A percentile compares a stretch with the other conserved stretches of the same genome.
Conservation (phyloP, 30 jellyfish, hydroid and myxozoan species). For the Aurelia aurita region DNA sequence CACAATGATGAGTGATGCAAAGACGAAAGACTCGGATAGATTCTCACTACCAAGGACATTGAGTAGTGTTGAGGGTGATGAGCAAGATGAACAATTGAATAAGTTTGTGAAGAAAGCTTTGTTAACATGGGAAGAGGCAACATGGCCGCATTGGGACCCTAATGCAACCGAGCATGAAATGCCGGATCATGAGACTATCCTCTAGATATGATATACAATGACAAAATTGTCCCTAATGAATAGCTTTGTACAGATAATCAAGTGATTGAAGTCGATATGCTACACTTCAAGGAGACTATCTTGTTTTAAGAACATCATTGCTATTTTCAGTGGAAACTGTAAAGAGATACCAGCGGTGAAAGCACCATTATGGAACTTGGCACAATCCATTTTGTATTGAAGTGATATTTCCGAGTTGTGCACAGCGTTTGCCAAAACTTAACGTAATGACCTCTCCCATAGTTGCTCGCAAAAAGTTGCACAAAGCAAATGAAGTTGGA, state of each 20-base stretch:
- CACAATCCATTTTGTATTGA: no score
- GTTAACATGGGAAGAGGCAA: slow-evolving; percentile 63
- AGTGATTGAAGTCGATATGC: no score
- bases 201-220: slow-evolving; percentile 6
- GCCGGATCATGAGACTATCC: slow-evolving; percentile 89
- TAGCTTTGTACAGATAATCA: background rate
- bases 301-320: no score
- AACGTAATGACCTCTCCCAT: no score
- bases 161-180: slow-evolving; percentile 66
- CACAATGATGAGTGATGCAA: slow-evolving; percentile 11
- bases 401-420: no score
- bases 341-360: no score
- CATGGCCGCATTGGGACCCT: slow-evolving; percentile 92
- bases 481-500: no score
- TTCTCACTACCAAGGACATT: slow-evolving; percentile 30
- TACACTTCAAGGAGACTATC: no score
- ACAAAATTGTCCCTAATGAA: background rate
- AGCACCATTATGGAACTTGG: no score
- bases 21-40: slow-evolving; percentile 19
- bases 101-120: slow-evolving; percentile 22
- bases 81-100: background rate
- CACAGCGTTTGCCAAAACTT: no score
- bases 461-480: no score
- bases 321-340: no score
- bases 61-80: slow-evolving; percentile 3